Base-by-base conservation (phyloP, 1,140 invertebrate species). In the Lordiphosa mommai region DNA sequence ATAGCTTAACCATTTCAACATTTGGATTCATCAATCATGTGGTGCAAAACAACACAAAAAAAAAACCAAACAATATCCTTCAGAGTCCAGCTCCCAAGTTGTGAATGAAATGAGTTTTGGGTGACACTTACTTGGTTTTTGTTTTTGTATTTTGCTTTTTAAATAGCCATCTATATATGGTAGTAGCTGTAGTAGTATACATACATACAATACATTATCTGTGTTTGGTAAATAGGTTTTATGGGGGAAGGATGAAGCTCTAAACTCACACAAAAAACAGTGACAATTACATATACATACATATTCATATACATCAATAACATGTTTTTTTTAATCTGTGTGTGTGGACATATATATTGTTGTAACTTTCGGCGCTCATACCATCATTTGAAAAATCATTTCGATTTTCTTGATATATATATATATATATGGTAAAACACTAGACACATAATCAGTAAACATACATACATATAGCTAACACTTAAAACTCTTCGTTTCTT, bases 1-100 rank as follows among this genome's bases (percentile, higher is more conserved):
- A 30, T 33, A 43, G 49, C 38, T 52, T 36, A 13, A n/a, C 8
- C 23, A 13, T 23, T 43, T 53, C 34, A 29, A 55, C 34, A 33
- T 8, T 52, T 50, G 59, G 41, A 23, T 50, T 53, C 74, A 80
- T 69, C 71, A 79, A 73, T 79, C 73, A 80, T 44, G 16, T 33
- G 50, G 38, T 30, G 13, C 13, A 3, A 10, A 53, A 61, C 10
- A 52, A 38, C 44, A 23, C 37, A 23, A 16, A 12, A 13, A n/a
- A 13, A 37, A 38, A 29, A 16, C 20, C 3, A 52, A 23, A 4
- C 10, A 14, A 38, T 14, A 38, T 12, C 23, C 29, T 58, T 23
- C 12, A 48, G 61, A 66, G 47, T 43, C 56, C 52, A 63, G 51
- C 49, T 76, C 52, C 38, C 63, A 47, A 43, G 29, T 47, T 43